Evolutionary conservation across 2,888 invertebrate genomes (phyloP).

Genomic region (Frankliniella fusca): DNA sequence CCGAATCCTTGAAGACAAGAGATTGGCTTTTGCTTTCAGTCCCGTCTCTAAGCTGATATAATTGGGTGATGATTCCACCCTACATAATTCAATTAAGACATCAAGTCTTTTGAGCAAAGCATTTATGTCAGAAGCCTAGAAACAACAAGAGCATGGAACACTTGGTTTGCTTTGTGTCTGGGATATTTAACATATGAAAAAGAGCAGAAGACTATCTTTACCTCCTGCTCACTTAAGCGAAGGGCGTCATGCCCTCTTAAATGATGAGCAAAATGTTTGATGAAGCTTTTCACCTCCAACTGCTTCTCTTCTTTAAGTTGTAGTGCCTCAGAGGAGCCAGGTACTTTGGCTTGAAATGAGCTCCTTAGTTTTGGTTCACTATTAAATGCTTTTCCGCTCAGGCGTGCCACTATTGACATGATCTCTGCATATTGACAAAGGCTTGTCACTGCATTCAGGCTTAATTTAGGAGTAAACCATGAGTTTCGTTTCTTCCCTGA

Average conservation of each 20-base stretch:
- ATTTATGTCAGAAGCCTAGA: not conserved
- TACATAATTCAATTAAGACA: not conserved
- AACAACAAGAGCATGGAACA: too few relatives aligned
- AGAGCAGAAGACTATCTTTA: not conserved
- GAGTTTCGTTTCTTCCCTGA: not conserved
- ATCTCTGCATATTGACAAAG: not conserved
- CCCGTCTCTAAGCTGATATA: too few relatives aligned
- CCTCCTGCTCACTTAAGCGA: not conserved
- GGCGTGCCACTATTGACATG: not conserved
- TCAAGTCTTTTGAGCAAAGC: not conserved
- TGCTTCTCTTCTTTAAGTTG: not conserved
- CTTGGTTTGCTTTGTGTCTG: too few relatives aligned
- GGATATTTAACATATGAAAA: not conserved
- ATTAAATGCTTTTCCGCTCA: not conserved
- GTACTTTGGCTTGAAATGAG: too few relatives aligned
- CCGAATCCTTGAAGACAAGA: too few relatives aligned
- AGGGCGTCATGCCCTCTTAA: not conserved
- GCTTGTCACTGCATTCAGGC: not conserved
- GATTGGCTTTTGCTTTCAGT: too few relatives aligned
- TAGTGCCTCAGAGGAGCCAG: too few relatives aligned
- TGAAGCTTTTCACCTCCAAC: not conserved
- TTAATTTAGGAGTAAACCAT: not conserved
- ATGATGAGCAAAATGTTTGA: not conserved
- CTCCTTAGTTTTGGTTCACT: too few relatives aligned
- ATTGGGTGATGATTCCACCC: not conserved